Evolutionary conservation across 2,888 invertebrate genomes (phyloP).

Genomic region (Drosophila bunnanda): DNA sequence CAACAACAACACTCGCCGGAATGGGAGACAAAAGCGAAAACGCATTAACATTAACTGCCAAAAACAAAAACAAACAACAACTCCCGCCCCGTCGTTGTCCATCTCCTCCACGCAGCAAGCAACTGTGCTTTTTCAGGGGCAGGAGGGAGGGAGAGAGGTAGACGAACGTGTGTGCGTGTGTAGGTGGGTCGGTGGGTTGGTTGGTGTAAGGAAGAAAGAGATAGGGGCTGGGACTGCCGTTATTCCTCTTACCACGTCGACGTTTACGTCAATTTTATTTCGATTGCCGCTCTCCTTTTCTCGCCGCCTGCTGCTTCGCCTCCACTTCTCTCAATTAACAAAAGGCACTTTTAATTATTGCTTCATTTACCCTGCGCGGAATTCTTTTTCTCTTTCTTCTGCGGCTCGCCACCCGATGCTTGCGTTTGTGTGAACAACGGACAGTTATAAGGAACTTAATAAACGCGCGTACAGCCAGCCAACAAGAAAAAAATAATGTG

Average conservation of each 20-base stretch:
- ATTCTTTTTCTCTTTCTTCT: slow-evolving; percentile 20
- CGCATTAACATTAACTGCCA: slow-evolving; percentile 75
- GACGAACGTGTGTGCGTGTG: neutral
- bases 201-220: neutral
- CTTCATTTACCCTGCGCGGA: slow-evolving; percentile 61
- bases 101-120: slow-evolving; percentile 9
- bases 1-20: slow-evolving; percentile 1
- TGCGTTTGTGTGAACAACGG: slow-evolving; percentile 52
- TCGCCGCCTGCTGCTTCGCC: slow-evolving; percentile 22
- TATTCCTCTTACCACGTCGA: slow-evolving; percentile 69
- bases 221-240: slow-evolving; percentile 14
- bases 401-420: slow-evolving; percentile 9
- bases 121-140: slow-evolving; percentile 24
- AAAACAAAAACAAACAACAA: slow-evolving; percentile 63
- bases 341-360: slow-evolving; percentile 78
- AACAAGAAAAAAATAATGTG: slow-evolving; percentile 39
- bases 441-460: slow-evolving; percentile 64
- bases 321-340: slow-evolving; percentile 64
- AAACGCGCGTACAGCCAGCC: slow-evolving; percentile 45
- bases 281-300: slow-evolving; percentile 52
- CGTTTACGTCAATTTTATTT: slow-evolving; percentile 73
- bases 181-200: neutral
- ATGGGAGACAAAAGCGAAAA: slow-evolving; percentile 66
- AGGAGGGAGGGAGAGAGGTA: neutral
- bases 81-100: slow-evolving; percentile 23